Conservation (phyloP, 2,797 vertebrate species). For the Crotalus adamanteus region DNA sequence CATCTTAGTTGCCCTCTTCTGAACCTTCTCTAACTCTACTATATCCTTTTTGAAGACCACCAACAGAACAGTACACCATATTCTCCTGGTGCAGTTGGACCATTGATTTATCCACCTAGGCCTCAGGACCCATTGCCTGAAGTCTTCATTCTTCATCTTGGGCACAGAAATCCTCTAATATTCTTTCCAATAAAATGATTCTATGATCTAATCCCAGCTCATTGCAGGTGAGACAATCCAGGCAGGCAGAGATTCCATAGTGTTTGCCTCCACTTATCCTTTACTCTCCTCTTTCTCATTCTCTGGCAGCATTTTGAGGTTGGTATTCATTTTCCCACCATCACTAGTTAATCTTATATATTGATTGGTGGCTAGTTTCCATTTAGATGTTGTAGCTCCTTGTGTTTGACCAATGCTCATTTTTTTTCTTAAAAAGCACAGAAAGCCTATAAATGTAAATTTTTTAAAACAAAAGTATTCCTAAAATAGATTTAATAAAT, state of each 20-base stretch:
- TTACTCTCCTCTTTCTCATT: not conserved
- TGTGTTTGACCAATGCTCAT: not conserved
- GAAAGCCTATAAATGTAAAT: not conserved
- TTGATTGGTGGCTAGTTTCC: not conserved
- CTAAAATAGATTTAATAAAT: not conserved
- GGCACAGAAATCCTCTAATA: not conserved
- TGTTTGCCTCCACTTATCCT: not conserved
- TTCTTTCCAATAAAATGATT: not conserved
- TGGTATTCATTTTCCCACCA: not conserved
- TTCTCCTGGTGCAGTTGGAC: not conserved
- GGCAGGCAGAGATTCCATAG: not conserved
- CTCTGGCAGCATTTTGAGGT: not conserved
- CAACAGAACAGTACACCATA: not conserved
- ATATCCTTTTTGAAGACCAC: not conserved
- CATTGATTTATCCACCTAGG: not conserved
- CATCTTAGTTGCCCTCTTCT: not conserved
- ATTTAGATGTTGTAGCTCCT: not conserved
- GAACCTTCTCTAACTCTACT: not conserved
- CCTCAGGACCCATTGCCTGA: not conserved
- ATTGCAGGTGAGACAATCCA: not conserved
- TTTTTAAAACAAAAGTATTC: not conserved
- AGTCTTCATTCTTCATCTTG: not conserved
- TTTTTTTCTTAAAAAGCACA: no score
- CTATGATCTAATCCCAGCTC: not conserved
- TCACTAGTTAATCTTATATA: not conserved